Percentiles rank a stretch among this genome's conserved stretches.
Conservation (phyloP, 1,140 invertebrate species). For the Spodoptera frugiperda region DNA sequence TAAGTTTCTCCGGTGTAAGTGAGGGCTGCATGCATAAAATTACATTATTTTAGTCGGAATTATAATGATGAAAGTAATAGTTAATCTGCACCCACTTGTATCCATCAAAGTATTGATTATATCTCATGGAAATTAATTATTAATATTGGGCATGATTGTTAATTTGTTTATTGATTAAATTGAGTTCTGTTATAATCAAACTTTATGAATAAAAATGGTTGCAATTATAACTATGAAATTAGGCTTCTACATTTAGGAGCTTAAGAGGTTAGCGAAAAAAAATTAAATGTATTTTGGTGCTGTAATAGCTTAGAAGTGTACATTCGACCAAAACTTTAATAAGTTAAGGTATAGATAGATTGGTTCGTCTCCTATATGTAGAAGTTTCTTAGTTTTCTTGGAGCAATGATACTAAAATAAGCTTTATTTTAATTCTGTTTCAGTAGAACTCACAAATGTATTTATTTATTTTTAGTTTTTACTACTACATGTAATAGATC, state of each 20-base stretch:
- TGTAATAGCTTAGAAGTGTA: no score
- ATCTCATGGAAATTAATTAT: not conserved
- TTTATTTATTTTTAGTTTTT: no score
- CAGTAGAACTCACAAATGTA: no score
- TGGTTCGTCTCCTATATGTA: no score
- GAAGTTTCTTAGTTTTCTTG: no score
- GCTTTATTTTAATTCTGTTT: no score
- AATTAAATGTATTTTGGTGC: no score
- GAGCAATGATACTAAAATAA: no score
- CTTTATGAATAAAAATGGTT: conserved; percentile 29
- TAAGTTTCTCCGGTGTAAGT: conserved; percentile 84
- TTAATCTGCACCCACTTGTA: conserved; percentile 8
- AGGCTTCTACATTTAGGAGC: not conserved
- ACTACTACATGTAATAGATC: no score
- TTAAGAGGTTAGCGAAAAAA: not conserved
- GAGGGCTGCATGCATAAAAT: conserved; percentile 85
- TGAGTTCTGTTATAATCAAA: conserved; percentile 18
- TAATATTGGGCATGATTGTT: conserved; percentile 13
- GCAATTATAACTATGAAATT: not conserved
- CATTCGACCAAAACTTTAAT: no score
- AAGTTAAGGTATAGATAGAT: no score
- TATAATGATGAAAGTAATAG: conserved; percentile 25
- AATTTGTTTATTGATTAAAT: not conserved
- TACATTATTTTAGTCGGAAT: conserved; percentile 69
- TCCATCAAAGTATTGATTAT: conserved; percentile 31